phyloP scores from a whole-genome alignment of 2,888 invertebrate species.

The Autographa pulchrina region DNA sequence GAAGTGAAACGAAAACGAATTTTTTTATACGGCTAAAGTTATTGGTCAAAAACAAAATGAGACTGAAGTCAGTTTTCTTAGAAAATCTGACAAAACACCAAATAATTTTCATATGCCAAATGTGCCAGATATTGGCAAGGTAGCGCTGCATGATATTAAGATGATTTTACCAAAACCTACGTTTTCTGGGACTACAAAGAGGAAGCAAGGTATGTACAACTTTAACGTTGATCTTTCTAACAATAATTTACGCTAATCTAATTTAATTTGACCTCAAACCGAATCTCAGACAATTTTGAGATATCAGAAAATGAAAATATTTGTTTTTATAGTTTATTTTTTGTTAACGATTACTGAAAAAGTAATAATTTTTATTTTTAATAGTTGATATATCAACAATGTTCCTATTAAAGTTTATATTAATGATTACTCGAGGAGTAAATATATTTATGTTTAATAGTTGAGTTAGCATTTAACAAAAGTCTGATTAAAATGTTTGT shows the following conservation, averaged over 20 bases:
- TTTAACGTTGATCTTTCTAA: constrained; percentile 51
- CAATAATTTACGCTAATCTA: constrained; percentile 46
- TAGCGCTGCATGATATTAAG: constrained; percentile 44
- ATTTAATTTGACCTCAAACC: constrained; percentile 1
- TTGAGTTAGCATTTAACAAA: too few relatives aligned
- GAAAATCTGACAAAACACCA: constrained; percentile 37
- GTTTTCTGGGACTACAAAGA: constrained; percentile 48
- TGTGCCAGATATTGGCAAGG: constrained; percentile 53
- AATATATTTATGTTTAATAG: too few relatives aligned
- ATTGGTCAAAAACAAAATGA: constrained; percentile 34
- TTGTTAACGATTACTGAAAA: too few relatives aligned
- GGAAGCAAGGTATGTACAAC: constrained; percentile 45
- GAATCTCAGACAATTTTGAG: too few relatives aligned
- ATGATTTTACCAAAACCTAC: constrained; percentile 42
- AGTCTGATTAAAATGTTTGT: too few relatives aligned
- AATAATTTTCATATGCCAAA: constrained; percentile 45
- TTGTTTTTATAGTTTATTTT: too few relatives aligned
- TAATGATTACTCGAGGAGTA: too few relatives aligned
- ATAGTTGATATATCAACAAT: too few relatives aligned
- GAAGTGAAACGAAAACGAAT: constrained; percentile 34
- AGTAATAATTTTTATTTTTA: too few relatives aligned
- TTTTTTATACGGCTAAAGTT: constrained; percentile 45
- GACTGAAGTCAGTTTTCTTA: constrained; percentile 45
- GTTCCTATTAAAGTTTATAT: too few relatives aligned
- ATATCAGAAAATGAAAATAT: too few relatives aligned